Percentiles rank a stretch among this genome's conserved stretches.
Conservation (phyloP, 2,113 vertebrate genomes). For the Nibea albiflora region DNA sequence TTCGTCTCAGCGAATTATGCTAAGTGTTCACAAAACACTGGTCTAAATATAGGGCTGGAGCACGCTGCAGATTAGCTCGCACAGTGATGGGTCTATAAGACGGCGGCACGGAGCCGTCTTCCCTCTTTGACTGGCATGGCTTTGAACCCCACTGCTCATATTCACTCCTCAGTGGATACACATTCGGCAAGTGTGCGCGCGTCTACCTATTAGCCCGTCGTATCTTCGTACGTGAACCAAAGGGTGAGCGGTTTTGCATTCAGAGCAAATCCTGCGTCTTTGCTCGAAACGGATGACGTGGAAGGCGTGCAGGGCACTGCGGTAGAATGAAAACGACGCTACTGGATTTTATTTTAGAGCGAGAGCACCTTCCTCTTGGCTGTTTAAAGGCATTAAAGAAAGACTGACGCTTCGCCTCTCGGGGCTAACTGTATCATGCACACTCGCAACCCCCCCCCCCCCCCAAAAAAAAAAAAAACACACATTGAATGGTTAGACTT, state of each 20-base stretch:
- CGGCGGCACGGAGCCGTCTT: conserved; percentile 69
- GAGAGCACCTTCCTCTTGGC: conserved; percentile 49
- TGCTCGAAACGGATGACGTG: conserved; percentile 38
- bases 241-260: conserved; percentile 37
- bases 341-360: conserved; percentile 45
- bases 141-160: conserved; percentile 70
- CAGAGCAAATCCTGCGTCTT: conserved; percentile 43
- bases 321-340: conserved; percentile 53
- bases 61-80: conserved; percentile 74
- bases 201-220: conserved; percentile 43
- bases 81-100: conserved; percentile 76
- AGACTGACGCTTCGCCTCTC: conserved; percentile 39
- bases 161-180: conserved; percentile 62
- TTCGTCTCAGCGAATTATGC: conserved; percentile 77
- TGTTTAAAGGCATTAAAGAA: conserved; percentile 63
- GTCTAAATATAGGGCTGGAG: conserved; percentile 81
- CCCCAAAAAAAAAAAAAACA: no score
- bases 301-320: conserved; percentile 47
- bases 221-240: conserved; percentile 21
- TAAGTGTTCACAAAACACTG: conserved; percentile 78
- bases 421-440: conserved; percentile 47
- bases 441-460: conserved; percentile 18
- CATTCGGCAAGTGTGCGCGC: conserved; percentile 53
- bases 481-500: conserved; percentile 52
- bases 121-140: conserved; percentile 71